A percentile compares a stretch with the other conserved stretches of the same genome.
These are phyloP conservation scores for Callosobruchus maculatus DNA, from an alignment of 2,888 invertebrate species.

Conservation along the genomic window DNA sequence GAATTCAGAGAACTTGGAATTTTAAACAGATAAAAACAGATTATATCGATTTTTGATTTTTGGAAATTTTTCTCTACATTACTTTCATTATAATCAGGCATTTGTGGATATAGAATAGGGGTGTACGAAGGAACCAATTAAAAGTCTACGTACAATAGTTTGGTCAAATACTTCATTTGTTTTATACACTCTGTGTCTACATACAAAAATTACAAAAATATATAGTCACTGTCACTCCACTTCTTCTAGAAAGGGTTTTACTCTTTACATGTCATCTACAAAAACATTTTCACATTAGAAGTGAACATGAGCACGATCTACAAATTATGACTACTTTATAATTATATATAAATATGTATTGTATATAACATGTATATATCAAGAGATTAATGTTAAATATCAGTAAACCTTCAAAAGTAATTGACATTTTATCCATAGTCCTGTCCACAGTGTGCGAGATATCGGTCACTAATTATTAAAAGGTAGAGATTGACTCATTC, in stretches of 20 bases:
- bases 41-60: not conserved
- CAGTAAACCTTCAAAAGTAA: not conserved
- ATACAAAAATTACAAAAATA: conserved; percentile 47
- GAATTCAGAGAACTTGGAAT: not conserved
- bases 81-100: conserved; percentile 10
- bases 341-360: not conserved
- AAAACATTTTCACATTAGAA: not conserved
- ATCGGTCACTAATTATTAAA: no score
- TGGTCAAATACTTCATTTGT: conserved; percentile 20
- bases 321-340: not conserved
- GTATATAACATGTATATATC: not conserved
- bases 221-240: conserved; percentile 37
- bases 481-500: no score
- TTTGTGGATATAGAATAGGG: conserved; percentile 10
- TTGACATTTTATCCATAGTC: not conserved
- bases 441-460: no score
- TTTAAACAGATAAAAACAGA: no score
- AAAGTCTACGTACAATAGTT: conserved; percentile 17
- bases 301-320: not conserved
- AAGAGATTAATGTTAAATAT: not conserved
- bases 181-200: conserved; percentile 30
- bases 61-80: not conserved
- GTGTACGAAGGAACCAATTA: not conserved
- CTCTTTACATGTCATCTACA: conserved; percentile 20
- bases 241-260: conserved; percentile 11